phyloP scores from a whole-genome alignment of 1,140 invertebrate genomes.

The Platyura marginata region DNA sequence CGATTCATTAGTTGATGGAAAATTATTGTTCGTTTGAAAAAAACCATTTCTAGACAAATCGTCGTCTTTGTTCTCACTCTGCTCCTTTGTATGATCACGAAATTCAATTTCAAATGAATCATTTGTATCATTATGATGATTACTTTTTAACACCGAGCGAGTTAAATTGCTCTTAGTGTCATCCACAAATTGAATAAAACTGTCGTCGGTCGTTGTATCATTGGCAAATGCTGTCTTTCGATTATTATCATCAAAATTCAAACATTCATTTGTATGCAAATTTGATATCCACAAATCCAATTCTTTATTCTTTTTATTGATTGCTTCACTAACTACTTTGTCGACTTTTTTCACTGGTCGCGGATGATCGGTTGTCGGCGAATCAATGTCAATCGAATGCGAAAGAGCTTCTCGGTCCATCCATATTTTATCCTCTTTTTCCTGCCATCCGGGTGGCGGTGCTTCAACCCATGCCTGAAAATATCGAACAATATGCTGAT shows the following conservation, averaged over 20 bases:
- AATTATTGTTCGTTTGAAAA: not conserved
- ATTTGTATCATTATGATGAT: not conserved
- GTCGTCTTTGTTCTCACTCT: not conserved
- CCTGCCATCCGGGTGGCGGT: conserved; percentile 74
- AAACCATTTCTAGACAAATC: not conserved
- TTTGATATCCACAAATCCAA: not conserved
- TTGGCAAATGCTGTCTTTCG: conserved; percentile 1
- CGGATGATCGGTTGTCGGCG: not conserved
- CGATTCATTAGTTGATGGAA: not conserved
- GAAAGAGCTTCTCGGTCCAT: conserved; percentile 24
- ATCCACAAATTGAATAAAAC: conserved; percentile 16
- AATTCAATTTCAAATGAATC: not conserved
- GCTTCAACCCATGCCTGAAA: conserved; percentile 88
- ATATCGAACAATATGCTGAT: conserved; percentile 86
- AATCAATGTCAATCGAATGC: conserved; percentile 22
- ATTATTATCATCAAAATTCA: conserved; percentile 1
- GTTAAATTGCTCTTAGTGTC: conserved; percentile 2
- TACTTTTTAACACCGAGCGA: not conserved
- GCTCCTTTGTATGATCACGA: not conserved
- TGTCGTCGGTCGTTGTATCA: conserved; percentile 6
- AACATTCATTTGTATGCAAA: conserved; percentile 1
- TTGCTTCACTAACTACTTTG: not conserved
- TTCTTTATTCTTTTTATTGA: not conserved
- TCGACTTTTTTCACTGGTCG: conserved; percentile 6
- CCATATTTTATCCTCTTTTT: conserved; percentile 52